Base-by-base conservation (phyloP, 2,797 vertebrate species). In the Anguilla marmorata region DNA sequence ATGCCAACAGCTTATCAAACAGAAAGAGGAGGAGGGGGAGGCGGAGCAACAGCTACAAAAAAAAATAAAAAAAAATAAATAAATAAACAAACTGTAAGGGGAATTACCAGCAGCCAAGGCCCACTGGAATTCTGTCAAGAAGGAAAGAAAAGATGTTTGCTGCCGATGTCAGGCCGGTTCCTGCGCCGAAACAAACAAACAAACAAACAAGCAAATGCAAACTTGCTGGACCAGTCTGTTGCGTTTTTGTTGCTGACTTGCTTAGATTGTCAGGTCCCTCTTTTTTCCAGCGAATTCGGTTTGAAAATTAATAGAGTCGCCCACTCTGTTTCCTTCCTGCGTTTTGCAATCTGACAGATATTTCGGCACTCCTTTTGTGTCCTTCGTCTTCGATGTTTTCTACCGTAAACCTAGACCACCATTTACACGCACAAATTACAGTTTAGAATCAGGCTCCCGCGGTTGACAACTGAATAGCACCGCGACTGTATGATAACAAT, bases 1-100 rank as follows among this genome's bases (percentile, higher is more conserved):
- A 95, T 95, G 93, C 94, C 86, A 85, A 37, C 95, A 95, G 92
- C 93, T 95, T 95, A 94, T 95, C 92, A 91, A 89, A 91, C 90
- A 92, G 87, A 90, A 88, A 86, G 54, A 54, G 90, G 87, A 90
- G 89, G 90, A 91, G 88, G 90, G 89, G 72, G 88, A 88, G 88
- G 88, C 2, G 24, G 21, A 80, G 37, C 16, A 45, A 19, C 21
- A 9, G 33, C 33, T 45, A 66, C 41, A 24, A 41, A 11, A 56
- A 56, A 12, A n/a, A n/a, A n/a, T n/a, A 56, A 56, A 0, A 56
- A 56, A 12, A 56, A 56, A 56, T 2, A 56, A 14, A 56, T 14
- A 14, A 60, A 27, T 7, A 27, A n/a, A 7, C 41, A 5, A 7
- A 33, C 12, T 11, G 1, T 52, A 33, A 41, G 33, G 63, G 24